A percentile compares a stretch with the other conserved stretches of the same genome.
Evolutionary conservation across 1,140 invertebrate species (phyloP).

Genomic region (Wasmannia auropunctata): DNA sequence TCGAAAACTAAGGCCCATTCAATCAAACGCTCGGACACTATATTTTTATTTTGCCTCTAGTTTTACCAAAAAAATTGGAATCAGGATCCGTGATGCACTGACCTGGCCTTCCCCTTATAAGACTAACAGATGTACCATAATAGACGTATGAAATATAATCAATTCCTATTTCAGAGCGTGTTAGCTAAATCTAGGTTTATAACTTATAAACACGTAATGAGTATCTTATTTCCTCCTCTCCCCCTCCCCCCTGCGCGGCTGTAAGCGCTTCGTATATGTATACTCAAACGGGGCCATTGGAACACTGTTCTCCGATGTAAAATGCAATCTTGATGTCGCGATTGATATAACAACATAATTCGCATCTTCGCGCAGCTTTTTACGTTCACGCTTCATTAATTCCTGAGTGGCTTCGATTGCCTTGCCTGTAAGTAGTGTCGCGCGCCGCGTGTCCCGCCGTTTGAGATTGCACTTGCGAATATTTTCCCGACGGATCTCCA

Average conservation of each 20-base stretch:
- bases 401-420: neutral
- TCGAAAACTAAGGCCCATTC: too few relatives aligned
- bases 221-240: neutral
- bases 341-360: slow-evolving; percentile 45
- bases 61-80: too few relatives aligned
- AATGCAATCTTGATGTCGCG: neutral
- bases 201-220: neutral
- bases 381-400: neutral
- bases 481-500: neutral
- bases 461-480: slow-evolving; percentile 13
- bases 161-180: neutral
- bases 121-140: too few relatives aligned
- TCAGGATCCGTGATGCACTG: too few relatives aligned
- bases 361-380: neutral
- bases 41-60: too few relatives aligned
- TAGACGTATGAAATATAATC: neutral
- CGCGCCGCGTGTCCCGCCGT: neutral
- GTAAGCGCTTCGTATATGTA: neutral
- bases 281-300: slow-evolving; percentile 11
- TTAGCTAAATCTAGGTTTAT: slow-evolving; percentile 11
- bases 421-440: neutral
- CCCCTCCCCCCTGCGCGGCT: too few relatives aligned
- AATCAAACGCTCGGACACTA: too few relatives aligned
- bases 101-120: too few relatives aligned
- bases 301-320: neutral